Evolutionary conservation across 2,888 invertebrate species (phyloP), one percentile per base, ranked within the genome.

Genomic region (Apotomis turbidana): DNA sequence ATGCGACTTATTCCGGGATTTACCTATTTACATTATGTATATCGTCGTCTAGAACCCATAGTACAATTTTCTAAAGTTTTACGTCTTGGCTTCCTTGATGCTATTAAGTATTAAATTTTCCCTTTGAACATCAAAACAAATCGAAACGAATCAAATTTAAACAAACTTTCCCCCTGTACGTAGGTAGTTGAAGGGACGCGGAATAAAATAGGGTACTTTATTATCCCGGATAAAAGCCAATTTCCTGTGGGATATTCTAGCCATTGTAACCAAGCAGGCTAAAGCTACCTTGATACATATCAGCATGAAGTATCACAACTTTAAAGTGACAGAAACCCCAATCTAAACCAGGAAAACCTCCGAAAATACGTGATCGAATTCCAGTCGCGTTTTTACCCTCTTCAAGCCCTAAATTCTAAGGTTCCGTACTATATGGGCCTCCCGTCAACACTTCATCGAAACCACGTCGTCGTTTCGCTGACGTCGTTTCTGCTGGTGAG

Each of bases 371-470:
- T 13, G 10, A 3, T 13, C 15, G 12, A 27, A 71, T 60, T 61
- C 60, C 49, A 38, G 4, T 55, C 71, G n/a, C 61, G 55, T 27
- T 15, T 52, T 54, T 71, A 71, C 66, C 67, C 61, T 57, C 61
- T 55, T 59, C 64, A 71, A 36, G 55, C 36, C 67, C 57, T 52
- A 12, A 57, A 57, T 49, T 51, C 67, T 46, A 63, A 63, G 52
- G 62, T 68, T 61, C 52, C 52, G 8, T 57, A 5, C 12, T 13
- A 27, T 27, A 27, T n/a, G n/a, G n/a, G n/a, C n/a, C n/a, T n/a
- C n/a, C n/a, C n/a, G n/a, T n/a, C n/a, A n/a, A n/a, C n/a, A n/a
- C n/a, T n/a, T n/a, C n/a, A n/a, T n/a, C n/a, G n/a, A n/a, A n/a
- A n/a, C n/a, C n/a, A n/a, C n/a, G n/a, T n/a, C n/a, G n/a, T n/a